Evolutionary conservation across 2,797 vertebrate species (phyloP).

Genomic region (Lutjanus campechanus): DNA sequence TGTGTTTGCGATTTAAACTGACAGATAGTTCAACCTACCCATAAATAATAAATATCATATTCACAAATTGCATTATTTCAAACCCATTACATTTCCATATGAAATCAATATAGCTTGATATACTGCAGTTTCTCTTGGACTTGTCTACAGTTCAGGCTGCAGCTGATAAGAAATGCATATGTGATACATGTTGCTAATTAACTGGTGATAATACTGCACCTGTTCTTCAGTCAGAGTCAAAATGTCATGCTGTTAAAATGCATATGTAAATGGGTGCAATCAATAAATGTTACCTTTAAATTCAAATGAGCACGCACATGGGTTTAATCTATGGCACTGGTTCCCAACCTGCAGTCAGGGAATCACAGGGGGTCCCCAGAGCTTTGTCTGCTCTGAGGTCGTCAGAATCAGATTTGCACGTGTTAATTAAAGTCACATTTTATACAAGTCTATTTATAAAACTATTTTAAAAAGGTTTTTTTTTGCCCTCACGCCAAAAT

Average conservation of each 20-base stretch:
- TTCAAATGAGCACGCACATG: neutral
- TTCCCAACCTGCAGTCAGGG: too few relatives aligned
- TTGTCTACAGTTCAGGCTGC: neutral
- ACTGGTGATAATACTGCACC: neutral
- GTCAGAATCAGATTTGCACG: too few relatives aligned
- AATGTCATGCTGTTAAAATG: neutral
- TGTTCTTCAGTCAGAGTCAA: neutral
- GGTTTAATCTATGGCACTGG: neutral
- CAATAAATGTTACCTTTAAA: neutral
- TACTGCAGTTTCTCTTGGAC: neutral
- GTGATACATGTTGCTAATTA: neutral
- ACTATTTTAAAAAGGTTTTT: too few relatives aligned
- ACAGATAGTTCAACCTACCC: neutral
- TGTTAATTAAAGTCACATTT: too few relatives aligned
- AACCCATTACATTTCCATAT: neutral
- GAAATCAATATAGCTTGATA: slow-evolving; percentile 12
- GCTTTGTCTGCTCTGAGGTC: too few relatives aligned
- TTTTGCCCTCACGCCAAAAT: too few relatives aligned
- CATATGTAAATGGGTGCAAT: neutral
- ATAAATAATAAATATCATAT: slow-evolving; percentile 3
- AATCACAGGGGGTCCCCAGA: too few relatives aligned
- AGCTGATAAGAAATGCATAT: neutral
- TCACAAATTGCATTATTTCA: slow-evolving; percentile 4
- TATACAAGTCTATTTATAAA: too few relatives aligned
- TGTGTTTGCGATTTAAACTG: slow-evolving; percentile 12